Evolutionary conservation across 1,140 invertebrate genomes (phyloP).

Genomic region (Diploscapter pachys): DNA sequence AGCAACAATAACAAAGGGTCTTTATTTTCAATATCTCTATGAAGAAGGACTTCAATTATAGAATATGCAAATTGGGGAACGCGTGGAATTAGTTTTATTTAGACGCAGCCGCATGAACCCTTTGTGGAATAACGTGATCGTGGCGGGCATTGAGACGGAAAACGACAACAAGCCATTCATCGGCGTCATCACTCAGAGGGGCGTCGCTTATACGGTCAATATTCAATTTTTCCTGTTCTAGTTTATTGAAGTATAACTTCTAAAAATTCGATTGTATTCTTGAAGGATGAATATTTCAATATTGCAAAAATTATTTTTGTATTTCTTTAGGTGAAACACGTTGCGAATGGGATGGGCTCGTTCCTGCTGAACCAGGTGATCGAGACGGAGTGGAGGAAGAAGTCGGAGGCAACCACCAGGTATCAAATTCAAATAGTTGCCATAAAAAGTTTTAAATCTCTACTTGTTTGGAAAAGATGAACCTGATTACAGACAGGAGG

Average conservation of each 20-base stretch:
- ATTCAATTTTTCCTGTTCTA: neutral
- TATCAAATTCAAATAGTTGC: conserved; percentile 41
- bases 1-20: no score
- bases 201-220: neutral
- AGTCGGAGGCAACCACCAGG: conserved; percentile 31
- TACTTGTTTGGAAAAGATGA: neutral
- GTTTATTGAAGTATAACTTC: neutral
- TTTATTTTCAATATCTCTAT: no score
- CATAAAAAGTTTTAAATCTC: neutral
- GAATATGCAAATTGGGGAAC: no score
- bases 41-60: no score
- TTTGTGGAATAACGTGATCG: conserved; percentile 54
- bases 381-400: conserved; percentile 42
- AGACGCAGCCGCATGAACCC: conserved; percentile 56
- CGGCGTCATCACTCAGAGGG: conserved; percentile 51
- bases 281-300: neutral
- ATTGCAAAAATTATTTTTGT: neutral
- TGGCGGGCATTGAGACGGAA: conserved; percentile 50
- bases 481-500: neutral
- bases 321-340: conserved; percentile 39
- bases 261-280: neutral
- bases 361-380: conserved; percentile 47
- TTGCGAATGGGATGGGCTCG: conserved; percentile 52
- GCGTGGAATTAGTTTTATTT: neutral
- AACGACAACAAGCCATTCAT: conserved; percentile 53